Base-by-base conservation (phyloP, 2,113 vertebrate genomes). In the Ondatra zibethicus region DNA sequence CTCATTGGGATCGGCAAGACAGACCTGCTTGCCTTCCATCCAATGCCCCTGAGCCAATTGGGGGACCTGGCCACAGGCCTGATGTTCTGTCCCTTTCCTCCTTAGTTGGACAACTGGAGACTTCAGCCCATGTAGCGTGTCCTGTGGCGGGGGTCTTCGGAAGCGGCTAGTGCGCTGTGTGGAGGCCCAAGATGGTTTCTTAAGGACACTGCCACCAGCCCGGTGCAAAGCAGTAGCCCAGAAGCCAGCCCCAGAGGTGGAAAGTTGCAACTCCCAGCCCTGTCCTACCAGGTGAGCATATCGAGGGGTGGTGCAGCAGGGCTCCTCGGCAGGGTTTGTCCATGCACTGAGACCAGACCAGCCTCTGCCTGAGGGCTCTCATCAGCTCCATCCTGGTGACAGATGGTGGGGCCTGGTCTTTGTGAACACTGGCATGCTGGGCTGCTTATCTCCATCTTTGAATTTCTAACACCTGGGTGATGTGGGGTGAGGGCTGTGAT, bases 71-170 rank as follows among this genome's bases (percentile, higher is more conserved):
- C 13, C 19, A 10, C 65, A 47, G 23, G 11, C 31, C 82, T 5
- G 0, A 58, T 0, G 0, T 77, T 45, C 72, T 47, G 23, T 5
- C 13, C 87, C 25, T 23, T 16, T 94, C 80, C 92, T 91, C 96
- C 96, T 45, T 96, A 99, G 99, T 63, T 99, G 99, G 99, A 94
- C 97, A 14, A 78, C 94, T 0, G 98, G 98, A 45, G 97, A 84
- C 92, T 98, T 98, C 72, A 98, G 98, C 21, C 97, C 98, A 3
- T 99, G 99, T 55, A 99, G 98, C 0, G 73, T 96, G 61, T 97
- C 98, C 78, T 99, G 98, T 76, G 98, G 98, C 0, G 97, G 98
- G 2, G 99, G 98, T 95, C 97, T 98, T 88, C 87, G 66, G 75
- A 89, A 97, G 93, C 98, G 98, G 86, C 85, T 73, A 12, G 97